Percentiles rank a stretch among this genome's conserved stretches.
Conservation (phyloP, 1,140 invertebrate genomes). For the Coptotermes formosanus region DNA sequence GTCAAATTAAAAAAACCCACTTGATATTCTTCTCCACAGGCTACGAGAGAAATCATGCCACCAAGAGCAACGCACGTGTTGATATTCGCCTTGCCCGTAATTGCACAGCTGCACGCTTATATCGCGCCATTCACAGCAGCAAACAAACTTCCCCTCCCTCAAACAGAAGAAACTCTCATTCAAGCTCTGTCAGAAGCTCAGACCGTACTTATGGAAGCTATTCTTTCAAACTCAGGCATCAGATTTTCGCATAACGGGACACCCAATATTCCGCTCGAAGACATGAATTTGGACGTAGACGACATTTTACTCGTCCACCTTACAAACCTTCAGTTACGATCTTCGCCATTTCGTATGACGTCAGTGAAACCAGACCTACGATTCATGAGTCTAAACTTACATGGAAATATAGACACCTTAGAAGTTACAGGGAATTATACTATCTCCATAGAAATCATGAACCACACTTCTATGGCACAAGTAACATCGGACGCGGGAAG, state of each 20-base stretch:
- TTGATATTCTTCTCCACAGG: no score
- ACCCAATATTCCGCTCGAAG: neutral
- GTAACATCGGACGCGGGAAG: neutral
- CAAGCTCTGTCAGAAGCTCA: neutral
- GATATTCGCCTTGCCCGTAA: neutral
- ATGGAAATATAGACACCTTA: neutral
- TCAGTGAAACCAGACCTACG: neutral
- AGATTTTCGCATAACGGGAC: neutral
- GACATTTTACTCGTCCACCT: neutral
- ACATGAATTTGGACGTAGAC: neutral
- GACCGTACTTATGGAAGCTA: neutral
- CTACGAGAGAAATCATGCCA: no score
- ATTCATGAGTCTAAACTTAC: neutral
- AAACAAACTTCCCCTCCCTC: neutral
- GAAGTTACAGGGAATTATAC: neutral
- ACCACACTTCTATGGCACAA: neutral
- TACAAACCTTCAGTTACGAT: neutral
- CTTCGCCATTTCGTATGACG: neutral
- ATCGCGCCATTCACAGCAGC: neutral
- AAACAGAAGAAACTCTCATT: neutral
- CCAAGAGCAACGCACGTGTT: no score
- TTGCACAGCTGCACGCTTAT: neutral
- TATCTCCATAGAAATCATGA: neutral
- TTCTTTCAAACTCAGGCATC: neutral
- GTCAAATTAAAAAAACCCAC: no score